A percentile compares a stretch with the other conserved stretches of the same genome.
Conservation (phyloP, 92 coral and sea anemone genomes). For the Actinernus sp. region DNA sequence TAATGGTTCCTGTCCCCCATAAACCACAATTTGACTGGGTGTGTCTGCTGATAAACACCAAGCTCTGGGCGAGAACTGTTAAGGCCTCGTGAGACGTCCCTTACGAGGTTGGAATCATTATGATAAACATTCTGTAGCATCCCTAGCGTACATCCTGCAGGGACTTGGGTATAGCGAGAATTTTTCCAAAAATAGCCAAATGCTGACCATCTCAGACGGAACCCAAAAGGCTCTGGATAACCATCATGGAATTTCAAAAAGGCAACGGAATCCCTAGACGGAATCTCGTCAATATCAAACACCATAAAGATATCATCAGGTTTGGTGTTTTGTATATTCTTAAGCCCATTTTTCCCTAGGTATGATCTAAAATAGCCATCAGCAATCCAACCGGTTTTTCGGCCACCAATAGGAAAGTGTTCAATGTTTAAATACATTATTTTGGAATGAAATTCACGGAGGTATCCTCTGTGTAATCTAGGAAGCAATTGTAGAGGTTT, state of each 20-base stretch:
- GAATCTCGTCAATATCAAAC: slow-evolving; percentile 36
- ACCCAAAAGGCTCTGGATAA: slow-evolving; percentile 37
- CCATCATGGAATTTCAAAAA: slow-evolving; percentile 40
- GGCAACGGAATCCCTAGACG: slow-evolving; percentile 14
- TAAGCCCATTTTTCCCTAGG: slow-evolving; percentile 11
- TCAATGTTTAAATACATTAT: slow-evolving; percentile 27
- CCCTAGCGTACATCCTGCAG: slow-evolving; percentile 30
- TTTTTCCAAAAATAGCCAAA: slow-evolving; percentile 45
- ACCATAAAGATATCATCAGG: slow-evolving; percentile 32
- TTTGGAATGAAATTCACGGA: slow-evolving; percentile 17
- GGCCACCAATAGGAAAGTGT: slow-evolving; percentile 38
- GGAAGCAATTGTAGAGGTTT: slow-evolving; percentile 36
- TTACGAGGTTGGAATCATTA: slow-evolving; percentile 16
- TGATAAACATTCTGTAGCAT: slow-evolving; percentile 8
- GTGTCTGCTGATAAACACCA: not conserved
- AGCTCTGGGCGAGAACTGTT: not conserved
- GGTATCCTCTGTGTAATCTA: slow-evolving; percentile 34
- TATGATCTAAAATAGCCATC: slow-evolving; percentile 15
- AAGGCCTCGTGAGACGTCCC: slow-evolving; percentile 14
- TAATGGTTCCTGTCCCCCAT: slow-evolving; percentile 17
- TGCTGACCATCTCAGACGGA: slow-evolving; percentile 32
- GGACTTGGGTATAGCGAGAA: slow-evolving; percentile 14
- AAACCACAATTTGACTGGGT: slow-evolving; percentile 21
- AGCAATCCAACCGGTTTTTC: slow-evolving; percentile 30
- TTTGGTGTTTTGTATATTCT: slow-evolving; percentile 11